A percentile compares a stretch with the other conserved stretches of the same genome.
Evolutionary conservation across 2,113 vertebrate genomes (phyloP).

Genomic region (Lampris incognitus): DNA sequence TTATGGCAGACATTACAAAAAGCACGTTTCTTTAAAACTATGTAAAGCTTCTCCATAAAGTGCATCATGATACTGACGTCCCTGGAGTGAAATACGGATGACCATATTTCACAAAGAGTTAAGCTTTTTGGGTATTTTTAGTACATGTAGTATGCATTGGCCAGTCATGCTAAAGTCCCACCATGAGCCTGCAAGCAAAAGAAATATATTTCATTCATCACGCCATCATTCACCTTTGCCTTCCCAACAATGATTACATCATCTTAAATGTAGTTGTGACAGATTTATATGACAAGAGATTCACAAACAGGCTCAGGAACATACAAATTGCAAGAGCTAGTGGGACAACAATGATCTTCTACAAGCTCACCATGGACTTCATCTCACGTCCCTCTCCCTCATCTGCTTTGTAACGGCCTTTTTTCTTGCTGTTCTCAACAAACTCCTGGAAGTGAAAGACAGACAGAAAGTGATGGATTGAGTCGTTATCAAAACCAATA

Average conservation of each 20-base stretch:
- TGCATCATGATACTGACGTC: background rate
- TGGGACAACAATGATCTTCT: background rate
- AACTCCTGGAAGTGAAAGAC: constrained; percentile 86
- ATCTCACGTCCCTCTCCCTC: constrained; percentile 87
- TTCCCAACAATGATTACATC: background rate
- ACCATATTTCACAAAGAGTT: constrained; percentile 19
- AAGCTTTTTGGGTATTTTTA: constrained; percentile 82
- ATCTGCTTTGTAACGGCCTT: constrained; percentile 80
- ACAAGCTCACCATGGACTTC: constrained; percentile 92
- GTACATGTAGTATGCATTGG: constrained; percentile 23
- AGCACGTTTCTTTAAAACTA: background rate
- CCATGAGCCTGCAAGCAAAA: constrained; percentile 88
- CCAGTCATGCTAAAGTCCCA: constrained; percentile 85
- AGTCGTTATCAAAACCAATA: background rate
- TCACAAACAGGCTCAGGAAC: too few relatives aligned
- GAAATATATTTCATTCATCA: constrained; percentile 47
- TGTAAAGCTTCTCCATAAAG: constrained; percentile 16
- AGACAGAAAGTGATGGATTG: background rate
- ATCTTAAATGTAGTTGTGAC: background rate
- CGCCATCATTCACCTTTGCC: constrained; percentile 12
- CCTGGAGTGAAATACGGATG: constrained; percentile 38
- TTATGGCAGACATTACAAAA: background rate
- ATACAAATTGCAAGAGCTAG: too few relatives aligned
- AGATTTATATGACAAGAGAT: too few relatives aligned
- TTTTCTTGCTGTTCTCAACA: constrained; percentile 92